phyloP scores from a whole-genome alignment of 2,113 vertebrate genomes.

The Reinhardtius hippoglossoides region DNA sequence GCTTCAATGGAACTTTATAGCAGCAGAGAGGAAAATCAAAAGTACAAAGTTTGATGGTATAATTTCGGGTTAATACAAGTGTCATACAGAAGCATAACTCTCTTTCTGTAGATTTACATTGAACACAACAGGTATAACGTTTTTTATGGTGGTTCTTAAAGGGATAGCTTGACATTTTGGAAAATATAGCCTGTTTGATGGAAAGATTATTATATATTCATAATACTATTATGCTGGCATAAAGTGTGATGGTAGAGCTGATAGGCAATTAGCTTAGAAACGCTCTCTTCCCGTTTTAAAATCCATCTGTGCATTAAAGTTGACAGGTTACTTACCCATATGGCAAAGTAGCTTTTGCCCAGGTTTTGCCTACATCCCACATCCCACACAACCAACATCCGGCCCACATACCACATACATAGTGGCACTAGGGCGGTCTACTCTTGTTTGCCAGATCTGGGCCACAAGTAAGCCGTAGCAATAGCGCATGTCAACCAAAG shows the following conservation, averaged over 20 bases:
- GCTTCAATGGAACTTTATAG: conserved; percentile 8
- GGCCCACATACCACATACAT: too few species aligned
- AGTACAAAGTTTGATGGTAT: conserved; percentile 5
- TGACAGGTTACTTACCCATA: neutral
- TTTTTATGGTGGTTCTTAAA: neutral
- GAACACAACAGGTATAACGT: neutral
- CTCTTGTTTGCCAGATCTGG: too few species aligned
- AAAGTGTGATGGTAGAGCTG: neutral
- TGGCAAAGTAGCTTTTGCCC: too few species aligned
- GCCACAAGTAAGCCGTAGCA: too few species aligned
- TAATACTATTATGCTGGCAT: neutral
- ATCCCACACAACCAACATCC: too few species aligned
- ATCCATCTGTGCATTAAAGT: neutral
- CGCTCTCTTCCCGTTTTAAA: too few species aligned
- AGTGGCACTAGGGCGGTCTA: too few species aligned
- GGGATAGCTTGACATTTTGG: neutral
- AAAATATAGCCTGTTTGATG: neutral
- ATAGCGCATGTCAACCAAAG: too few species aligned
- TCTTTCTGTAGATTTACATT: neutral
- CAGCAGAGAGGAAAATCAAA: neutral
- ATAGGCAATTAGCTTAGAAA: neutral
- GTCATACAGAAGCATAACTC: neutral
- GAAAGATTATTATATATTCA: neutral
- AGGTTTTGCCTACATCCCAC: too few species aligned
- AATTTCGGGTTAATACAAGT: conserved; percentile 23